Base-by-base conservation (phyloP, 1,140 invertebrate genomes). In the Drosophila oshimai region DNA sequence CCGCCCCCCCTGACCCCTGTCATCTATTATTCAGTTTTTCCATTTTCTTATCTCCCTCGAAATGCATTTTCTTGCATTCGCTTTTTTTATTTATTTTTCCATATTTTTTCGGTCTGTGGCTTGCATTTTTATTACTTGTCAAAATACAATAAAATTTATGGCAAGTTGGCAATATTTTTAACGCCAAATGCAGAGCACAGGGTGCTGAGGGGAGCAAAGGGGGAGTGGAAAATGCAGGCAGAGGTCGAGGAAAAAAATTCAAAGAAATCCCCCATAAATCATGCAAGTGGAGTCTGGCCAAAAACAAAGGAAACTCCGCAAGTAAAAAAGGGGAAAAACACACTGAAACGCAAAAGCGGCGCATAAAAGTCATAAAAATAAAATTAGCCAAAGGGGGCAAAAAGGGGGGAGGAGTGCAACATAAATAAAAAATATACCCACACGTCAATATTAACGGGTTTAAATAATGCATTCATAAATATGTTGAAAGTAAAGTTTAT, bases 121-220 rank as follows among this genome's bases (percentile, higher is more conserved):
- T 69, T 84, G 80, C 80, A 86, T 86, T 84, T 84, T 84, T 84
- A 84, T 84, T 75, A 84, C 75, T 86, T 84, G 80, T 84, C 80
- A 86, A 84, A 84, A 86, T 68, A 86, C 71, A 55, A 67, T 69
- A 60, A 80, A 86, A 84, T 84, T 84, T 84, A 84, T 84, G 80
- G 80, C 71, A 69, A 70, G 47, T 64, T 73, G 46, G 80, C 71
- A 72, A 84, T 84, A 80, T 86, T 84, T 84, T 84, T 75, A 86
- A 84, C 80, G 80, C 80, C 80, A 86, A 79, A 50, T 71, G 44
- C 41, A 61, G 57, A 54, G 53, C 60, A 26, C 6, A 29, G 45
- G 37, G 36, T 33, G 31, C 41, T 15, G 41, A 22, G 18, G 39
- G n/a, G 18, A 13, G 13, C 12, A 72, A 51, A 57, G 57, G 29